phyloP scores from a whole-genome alignment of 53 echinoderm and acorn worm genomes.

The Apostichopus leukothele region DNA sequence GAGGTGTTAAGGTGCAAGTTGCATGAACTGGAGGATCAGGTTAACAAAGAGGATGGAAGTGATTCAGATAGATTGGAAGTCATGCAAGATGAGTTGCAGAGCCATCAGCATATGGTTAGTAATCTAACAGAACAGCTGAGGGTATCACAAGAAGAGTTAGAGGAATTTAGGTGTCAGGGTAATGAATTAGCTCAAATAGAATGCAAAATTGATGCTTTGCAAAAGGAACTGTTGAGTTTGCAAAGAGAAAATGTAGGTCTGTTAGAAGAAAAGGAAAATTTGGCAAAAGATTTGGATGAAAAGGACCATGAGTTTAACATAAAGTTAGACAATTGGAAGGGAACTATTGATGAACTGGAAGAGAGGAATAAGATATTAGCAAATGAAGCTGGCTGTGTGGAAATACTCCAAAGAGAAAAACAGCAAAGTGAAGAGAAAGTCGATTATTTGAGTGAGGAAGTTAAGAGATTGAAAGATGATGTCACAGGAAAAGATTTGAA shows the following conservation, averaged over 20 bases:
- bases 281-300: conserved; percentile 33
- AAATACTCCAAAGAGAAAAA: neutral
- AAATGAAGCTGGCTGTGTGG: neutral
- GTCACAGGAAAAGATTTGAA: neutral
- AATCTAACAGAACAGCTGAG: conserved; percentile 20
- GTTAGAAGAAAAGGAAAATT: conserved; percentile 17
- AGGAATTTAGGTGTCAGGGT: neutral
- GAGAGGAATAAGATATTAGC: neutral
- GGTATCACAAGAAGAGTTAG: neutral
- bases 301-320: conserved; percentile 23
- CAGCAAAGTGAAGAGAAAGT: neutral
- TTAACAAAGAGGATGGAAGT: conserved; percentile 31
- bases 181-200: neutral
- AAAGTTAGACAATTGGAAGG: neutral
- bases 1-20: conserved; percentile 54
- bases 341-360: neutral
- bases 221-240: conserved; percentile 25
- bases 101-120: conserved; percentile 33
- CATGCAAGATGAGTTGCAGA: conserved; percentile 47
- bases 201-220: neutral
- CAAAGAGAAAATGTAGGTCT: conserved; percentile 1
- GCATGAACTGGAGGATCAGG: conserved; percentile 47
- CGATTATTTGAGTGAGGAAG: neutral
- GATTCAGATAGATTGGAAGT: conserved; percentile 50
- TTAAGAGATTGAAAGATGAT: neutral